Percentiles rank a stretch among this genome's conserved stretches.
These are phyloP conservation scores for Drosophila setosimentum DNA, from an alignment of 2,888 invertebrate species.

Conservation along the genomic window DNA sequence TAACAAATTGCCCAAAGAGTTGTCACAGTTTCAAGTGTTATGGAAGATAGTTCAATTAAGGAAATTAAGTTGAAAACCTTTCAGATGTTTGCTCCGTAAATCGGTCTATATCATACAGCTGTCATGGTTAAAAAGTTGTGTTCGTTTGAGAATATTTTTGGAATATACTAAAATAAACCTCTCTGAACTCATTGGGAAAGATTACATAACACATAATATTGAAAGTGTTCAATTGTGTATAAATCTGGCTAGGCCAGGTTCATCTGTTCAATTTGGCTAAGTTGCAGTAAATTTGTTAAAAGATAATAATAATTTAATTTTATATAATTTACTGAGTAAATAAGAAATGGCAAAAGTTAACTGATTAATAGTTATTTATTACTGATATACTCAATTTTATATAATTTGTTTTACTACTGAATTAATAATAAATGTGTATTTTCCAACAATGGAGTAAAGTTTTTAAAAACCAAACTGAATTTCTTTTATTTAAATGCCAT, in stretches of 20 bases:
- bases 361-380: neutral
- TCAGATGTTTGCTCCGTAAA: neutral
- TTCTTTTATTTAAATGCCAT: neutral
- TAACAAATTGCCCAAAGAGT: neutral
- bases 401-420: neutral
- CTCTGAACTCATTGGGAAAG: no score
- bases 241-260: no score
- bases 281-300: neutral
- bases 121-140: no score
- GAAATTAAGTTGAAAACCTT: neutral
- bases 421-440: no score
- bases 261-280: no score
- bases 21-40: neutral
- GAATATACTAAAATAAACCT: no score
- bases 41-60: neutral
- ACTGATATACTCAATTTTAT: neutral
- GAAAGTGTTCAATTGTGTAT: neutral
- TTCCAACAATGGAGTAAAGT: neutral
- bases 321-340: no score
- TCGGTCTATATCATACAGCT: neutral
- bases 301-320: neutral
- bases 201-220: neutral
- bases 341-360: neutral
- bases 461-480: neutral
- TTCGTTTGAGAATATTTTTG: no score